These are phyloP conservation scores for Mactra quadrangularis DNA, from an alignment of 1,140 invertebrate species.

Conservation along the genomic window DNA sequence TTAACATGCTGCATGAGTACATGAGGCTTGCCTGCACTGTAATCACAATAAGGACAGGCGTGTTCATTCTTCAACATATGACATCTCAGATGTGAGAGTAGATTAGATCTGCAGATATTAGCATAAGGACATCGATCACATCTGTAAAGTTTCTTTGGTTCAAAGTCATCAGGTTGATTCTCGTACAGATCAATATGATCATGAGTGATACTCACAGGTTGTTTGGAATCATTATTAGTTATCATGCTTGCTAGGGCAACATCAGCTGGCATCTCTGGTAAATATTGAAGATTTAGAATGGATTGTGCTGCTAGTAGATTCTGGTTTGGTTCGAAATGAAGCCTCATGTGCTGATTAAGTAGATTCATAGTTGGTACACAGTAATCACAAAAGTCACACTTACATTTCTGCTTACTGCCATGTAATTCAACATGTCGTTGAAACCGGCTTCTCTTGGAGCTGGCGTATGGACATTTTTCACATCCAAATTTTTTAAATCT, in stretches of 20 bases:
- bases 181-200: slow-evolving; percentile 81
- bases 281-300: slow-evolving; percentile 78
- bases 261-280: slow-evolving; percentile 81
- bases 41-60: slow-evolving; percentile 93
- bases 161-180: slow-evolving; percentile 74
- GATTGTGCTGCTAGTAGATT: slow-evolving; percentile 82
- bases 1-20: slow-evolving; percentile 92
- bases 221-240: slow-evolving; percentile 72
- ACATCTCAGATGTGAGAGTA: slow-evolving; percentile 90
- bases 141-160: slow-evolving; percentile 84
- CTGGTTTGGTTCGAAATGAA: slow-evolving; percentile 81
- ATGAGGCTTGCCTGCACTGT: slow-evolving; percentile 90
- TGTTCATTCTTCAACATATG: slow-evolving; percentile 88
- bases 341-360: slow-evolving; percentile 80
- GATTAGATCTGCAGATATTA: slow-evolving; percentile 88
- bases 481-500: slow-evolving; percentile 81
- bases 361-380: slow-evolving; percentile 87
- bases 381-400: slow-evolving; percentile 94
- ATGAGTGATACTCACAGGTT: slow-evolving; percentile 78
- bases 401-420: slow-evolving; percentile 92
- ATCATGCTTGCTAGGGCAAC: slow-evolving; percentile 79
- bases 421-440: slow-evolving; percentile 92
- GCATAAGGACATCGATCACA: slow-evolving; percentile 92
- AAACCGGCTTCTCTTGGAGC: slow-evolving; percentile 93
- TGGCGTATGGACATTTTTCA: slow-evolving; percentile 93